Conservation (phyloP, 2,113 vertebrate genomes). For the Lagenorhynchus albirostris region DNA sequence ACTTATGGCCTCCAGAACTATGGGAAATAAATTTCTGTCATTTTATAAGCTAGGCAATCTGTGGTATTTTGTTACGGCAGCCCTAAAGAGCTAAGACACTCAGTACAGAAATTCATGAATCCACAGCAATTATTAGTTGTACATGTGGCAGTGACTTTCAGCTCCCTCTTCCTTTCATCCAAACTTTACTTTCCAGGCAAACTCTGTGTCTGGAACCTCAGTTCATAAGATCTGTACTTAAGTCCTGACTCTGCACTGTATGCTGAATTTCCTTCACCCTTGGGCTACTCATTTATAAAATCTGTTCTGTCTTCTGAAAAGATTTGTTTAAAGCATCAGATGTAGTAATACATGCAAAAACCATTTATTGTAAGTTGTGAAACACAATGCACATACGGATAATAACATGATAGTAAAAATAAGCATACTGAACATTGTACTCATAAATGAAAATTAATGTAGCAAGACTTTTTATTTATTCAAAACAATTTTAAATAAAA, state of each 20-base stretch:
- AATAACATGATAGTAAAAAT: neutral
- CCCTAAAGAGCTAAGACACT: neutral
- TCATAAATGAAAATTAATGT: constrained; percentile 7
- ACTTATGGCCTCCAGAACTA: neutral
- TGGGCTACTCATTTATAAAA: neutral
- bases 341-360: neutral
- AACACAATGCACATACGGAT: neutral
- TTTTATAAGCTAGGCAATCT: neutral
- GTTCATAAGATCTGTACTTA: neutral
- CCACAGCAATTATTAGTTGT: neutral
- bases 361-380: neutral
- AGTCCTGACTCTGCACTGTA: neutral
- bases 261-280: neutral
- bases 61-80: neutral
- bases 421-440: neutral
- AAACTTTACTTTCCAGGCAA: neutral
- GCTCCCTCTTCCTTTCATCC: neutral
- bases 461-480: neutral
- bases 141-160: neutral
- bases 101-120: neutral
- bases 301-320: neutral
- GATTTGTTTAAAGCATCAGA: neutral
- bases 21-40: neutral
- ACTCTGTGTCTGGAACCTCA: neutral
- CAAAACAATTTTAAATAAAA: neutral